Base-by-base conservation (phyloP, 2,113 vertebrate genomes). In the Gallinago undulata region DNA sequence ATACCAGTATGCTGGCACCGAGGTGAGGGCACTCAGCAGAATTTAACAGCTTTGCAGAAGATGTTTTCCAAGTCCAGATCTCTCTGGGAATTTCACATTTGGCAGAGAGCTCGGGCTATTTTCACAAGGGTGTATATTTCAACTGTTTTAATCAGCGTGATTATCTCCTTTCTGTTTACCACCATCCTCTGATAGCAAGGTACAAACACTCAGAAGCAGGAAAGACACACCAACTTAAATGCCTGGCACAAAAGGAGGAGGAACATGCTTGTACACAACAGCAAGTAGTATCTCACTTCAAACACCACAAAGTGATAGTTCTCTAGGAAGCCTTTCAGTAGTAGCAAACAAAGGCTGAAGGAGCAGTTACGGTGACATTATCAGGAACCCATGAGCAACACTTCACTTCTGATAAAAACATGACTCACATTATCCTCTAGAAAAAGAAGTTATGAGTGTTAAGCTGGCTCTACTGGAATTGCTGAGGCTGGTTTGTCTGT, bases 1-100 rank as follows among this genome's bases (percentile, higher is more conserved):
- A 25, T 10, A 56, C 15, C 3, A 2, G 21, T 10, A 35, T 1
- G 35, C 9, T 7, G 57, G n/a, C 76, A 48, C 18, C 0, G 0
- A 59, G 51, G 25, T 11, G 45, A 78, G 62, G 41, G 56, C n/a
- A 14, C 56, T 37, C 48, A 27, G 59, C 55, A 60, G 31, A 82
- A 68, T 24, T 28, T 7, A 35, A 24, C 35, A 90, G 75, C 75
- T 91, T 21, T 24, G 70, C 39, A 91, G 57, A 33, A 0, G 1
- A n/a, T 48, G 45, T 66, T 94, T 86, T 50, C 88, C 63, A 75
- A 45, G 37, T 23, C 45, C 63, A 47, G n/a, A 48, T 66, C 55
- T 62, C 78, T 56, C 78, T 24, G 67, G 55, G 79, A 94, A 73
- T 50, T 43, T 48, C 76, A 45, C 19, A 41, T 39, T 72, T 77